phyloP scores from a whole-genome alignment of 2,888 invertebrate species.

The Choreutis nemorana region DNA sequence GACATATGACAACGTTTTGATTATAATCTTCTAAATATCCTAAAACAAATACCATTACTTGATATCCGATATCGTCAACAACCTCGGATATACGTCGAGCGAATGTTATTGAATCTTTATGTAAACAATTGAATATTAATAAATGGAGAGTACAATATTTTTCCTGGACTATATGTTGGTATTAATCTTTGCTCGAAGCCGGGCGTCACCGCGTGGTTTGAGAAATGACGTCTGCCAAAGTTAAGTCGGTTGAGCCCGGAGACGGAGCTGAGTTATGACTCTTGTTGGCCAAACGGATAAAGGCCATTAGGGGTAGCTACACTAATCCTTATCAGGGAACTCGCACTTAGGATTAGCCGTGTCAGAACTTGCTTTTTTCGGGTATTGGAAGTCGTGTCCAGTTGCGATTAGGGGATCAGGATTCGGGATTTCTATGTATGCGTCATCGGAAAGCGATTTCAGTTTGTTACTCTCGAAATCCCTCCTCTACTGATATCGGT shows the following conservation, averaged over 20 bases:
- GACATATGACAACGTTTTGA: too few species aligned
- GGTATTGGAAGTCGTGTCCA: slow-evolving; percentile 49
- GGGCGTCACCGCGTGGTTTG: slow-evolving; percentile 57
- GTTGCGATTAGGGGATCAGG: slow-evolving; percentile 52
- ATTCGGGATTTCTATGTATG: not conserved
- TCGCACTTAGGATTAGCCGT: slow-evolving; percentile 66
- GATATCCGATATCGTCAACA: too few species aligned
- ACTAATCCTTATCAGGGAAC: slow-evolving; percentile 64
- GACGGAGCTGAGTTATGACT: slow-evolving; percentile 59
- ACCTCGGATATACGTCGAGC: too few species aligned
- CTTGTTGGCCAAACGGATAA: slow-evolving; percentile 62
- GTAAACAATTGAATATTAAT: too few species aligned
- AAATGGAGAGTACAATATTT: slow-evolving; percentile 61
- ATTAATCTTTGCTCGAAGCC: slow-evolving; percentile 45
- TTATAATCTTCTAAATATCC: too few species aligned
- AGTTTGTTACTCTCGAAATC: too few species aligned
- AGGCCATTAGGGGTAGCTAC: slow-evolving; percentile 55
- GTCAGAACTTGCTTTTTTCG: slow-evolving; percentile 61
- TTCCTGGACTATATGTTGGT: slow-evolving; percentile 59
- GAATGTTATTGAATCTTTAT: too few species aligned
- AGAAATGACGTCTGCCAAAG: slow-evolving; percentile 67
- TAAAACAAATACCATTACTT: too few species aligned
- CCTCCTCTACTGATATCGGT: too few species aligned
- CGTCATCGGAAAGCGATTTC: too few species aligned
- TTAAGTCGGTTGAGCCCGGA: slow-evolving; percentile 63